Base-by-base conservation (phyloP, 1,140 invertebrate genomes). In the Diachasmimorpha longicaudata region DNA sequence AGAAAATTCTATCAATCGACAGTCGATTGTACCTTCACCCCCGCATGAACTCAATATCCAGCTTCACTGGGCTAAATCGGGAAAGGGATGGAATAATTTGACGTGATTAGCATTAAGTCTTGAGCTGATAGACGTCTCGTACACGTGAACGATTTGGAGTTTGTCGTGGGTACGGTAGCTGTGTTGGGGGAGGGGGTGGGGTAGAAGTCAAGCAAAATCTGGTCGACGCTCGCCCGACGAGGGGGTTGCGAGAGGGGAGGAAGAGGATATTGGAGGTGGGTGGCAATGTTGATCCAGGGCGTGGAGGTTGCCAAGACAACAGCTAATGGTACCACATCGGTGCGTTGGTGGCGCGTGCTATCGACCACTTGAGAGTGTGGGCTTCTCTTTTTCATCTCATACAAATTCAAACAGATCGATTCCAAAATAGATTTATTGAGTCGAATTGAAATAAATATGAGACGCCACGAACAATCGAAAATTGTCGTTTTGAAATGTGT, bases 291-390 rank as follows among this genome's bases (percentile, higher is more conserved):
- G 73, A 75, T 75, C 77, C 79, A 77, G 77, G 75, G 67, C 77
- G 71, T 73, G 76, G 76, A 80, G 76, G 79, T 80, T 80, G 79
- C 77, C 72, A 74, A 74, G 79, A 63, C 73, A 80, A 80, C 79
- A 39, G 70, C 70, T 63, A 75, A 72, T 76, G 75, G 75, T 66
- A 68, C 13, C 58, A 63, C 19, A 63, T 63, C 31, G 58, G 66
- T 37, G 75, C 76, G 74, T 72, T 77, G 70, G 78, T 72, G 48
- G 76, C 72, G 68, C 75, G 68, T 74, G 70, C 31, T 78, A 77
- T 78, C 79, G 79, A 78, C 79, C 79, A 78, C 75, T 72, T 76
- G 69, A 48, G 70, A 19, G 77, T 58, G 70, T 75, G 58, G 46
- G 73, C 39, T 72, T 31, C 58, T 42, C 73, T 44, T 23, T 67